Conservation (phyloP, 2,888 invertebrate genomes). For the Embidobia sp. region DNA sequence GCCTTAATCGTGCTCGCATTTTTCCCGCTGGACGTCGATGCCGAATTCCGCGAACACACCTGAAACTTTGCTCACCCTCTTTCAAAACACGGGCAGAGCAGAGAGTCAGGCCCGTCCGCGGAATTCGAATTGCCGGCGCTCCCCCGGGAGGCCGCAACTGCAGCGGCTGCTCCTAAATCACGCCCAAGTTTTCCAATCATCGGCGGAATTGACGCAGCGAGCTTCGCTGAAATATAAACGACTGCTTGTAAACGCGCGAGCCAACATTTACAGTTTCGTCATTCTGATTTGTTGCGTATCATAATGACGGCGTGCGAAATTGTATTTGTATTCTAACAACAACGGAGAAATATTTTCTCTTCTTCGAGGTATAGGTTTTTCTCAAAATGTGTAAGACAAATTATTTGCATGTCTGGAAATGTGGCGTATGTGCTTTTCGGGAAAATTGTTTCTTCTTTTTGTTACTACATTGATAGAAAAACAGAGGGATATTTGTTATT, state of each 20-base stretch:
- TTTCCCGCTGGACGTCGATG: conserved; percentile 33
- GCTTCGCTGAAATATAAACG: conserved; percentile 42
- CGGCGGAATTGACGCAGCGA: conserved; percentile 31
- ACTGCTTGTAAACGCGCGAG: conserved; percentile 9
- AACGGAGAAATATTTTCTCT: too few relatives aligned
- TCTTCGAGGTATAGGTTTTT: too few relatives aligned
- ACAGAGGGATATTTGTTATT: too few relatives aligned
- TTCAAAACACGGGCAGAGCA: conserved; percentile 88
- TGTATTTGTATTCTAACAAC: too few relatives aligned
- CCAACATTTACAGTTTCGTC: too few relatives aligned
- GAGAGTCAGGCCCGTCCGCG: conserved; percentile 90
- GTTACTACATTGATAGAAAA: too few relatives aligned
- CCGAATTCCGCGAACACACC: conserved; percentile 85
- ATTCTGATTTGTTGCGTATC: too few relatives aligned
- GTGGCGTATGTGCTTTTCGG: too few relatives aligned
- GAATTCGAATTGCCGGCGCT: conserved; percentile 52
- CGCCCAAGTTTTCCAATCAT: conserved; percentile 61
- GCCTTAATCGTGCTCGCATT: conserved; percentile 29
- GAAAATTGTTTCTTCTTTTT: too few relatives aligned
- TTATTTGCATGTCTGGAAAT: too few relatives aligned
- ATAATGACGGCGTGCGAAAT: too few relatives aligned
- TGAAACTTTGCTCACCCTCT: conserved; percentile 94
- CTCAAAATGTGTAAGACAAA: too few relatives aligned
- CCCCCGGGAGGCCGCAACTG: conserved; percentile 17
- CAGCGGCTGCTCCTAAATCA: conserved; percentile 41